Conservation (phyloP, 2,113 vertebrate species). For the Nyctereutes procyonoides region DNA sequence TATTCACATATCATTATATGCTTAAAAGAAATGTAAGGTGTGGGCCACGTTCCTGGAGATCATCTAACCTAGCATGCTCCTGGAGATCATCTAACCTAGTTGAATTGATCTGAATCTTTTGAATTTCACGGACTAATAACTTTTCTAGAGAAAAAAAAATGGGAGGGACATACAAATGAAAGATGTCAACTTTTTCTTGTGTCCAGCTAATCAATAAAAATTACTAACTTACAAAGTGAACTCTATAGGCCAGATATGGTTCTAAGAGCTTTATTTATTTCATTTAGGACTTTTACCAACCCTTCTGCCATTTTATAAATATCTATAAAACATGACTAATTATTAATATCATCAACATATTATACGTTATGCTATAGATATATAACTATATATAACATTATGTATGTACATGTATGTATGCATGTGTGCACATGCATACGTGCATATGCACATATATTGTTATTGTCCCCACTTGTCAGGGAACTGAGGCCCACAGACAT, state of each 20-base stretch:
- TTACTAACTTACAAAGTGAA: background rate
- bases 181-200: background rate
- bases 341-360: background rate
- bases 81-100: background rate
- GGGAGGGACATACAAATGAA: background rate
- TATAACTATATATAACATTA: background rate
- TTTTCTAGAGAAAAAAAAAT: background rate
- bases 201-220: background rate
- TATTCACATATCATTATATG: background rate
- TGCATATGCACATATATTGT: background rate
- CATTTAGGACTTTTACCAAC: background rate
- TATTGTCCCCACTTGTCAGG: background rate
- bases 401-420: background rate
- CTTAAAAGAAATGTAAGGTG: background rate
- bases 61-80: background rate
- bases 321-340: background rate
- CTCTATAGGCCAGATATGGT: background rate
- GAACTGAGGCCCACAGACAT: background rate
- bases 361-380: background rate
- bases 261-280: conserved; percentile 30
- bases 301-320: background rate
- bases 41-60: background rate
- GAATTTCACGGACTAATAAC: background rate
- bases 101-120: background rate
- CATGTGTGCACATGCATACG: too few relatives aligned